These are phyloP conservation scores for Drosophila birchii DNA, from an alignment of 2,888 invertebrate genomes.

Conservation along the genomic window DNA sequence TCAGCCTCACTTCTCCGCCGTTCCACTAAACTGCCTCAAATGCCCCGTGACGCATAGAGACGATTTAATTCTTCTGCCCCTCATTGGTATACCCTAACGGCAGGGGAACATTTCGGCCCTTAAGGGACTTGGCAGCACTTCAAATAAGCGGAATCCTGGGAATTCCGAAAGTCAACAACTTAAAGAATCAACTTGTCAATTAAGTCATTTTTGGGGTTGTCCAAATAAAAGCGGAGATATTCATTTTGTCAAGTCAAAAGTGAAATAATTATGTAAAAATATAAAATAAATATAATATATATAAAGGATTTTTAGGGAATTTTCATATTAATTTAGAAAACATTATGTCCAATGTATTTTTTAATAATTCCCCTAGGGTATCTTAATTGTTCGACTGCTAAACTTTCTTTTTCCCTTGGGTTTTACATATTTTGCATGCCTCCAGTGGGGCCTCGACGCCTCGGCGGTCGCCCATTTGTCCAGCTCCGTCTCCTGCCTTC, in stretches of 20 bases:
- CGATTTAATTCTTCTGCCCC: slow-evolving; percentile 57
- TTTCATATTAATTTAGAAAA: too few species aligned
- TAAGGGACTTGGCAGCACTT: slow-evolving; percentile 11
- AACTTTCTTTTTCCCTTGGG: slow-evolving; percentile 20
- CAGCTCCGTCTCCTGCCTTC: slow-evolving; percentile 34
- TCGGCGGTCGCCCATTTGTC: slow-evolving; percentile 69
- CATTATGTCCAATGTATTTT: too few species aligned
- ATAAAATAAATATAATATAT: too few species aligned
- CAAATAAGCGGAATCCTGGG: slow-evolving; percentile 4
- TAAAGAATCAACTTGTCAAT: slow-evolving; percentile 2
- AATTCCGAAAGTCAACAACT: slow-evolving; percentile 9
- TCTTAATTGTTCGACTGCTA: background rate
- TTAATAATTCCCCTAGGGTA: slow-evolving; percentile 3
- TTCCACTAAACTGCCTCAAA: slow-evolving; percentile 61
- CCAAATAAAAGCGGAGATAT: background rate
- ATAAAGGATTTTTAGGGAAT: too few species aligned
- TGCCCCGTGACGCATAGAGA: slow-evolving; percentile 71
- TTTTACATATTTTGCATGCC: slow-evolving; percentile 57
- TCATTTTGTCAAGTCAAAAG: background rate
- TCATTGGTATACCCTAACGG: slow-evolving; percentile 17
- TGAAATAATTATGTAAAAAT: background rate
- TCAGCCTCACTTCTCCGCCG: slow-evolving; percentile 39
- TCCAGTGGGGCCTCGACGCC: slow-evolving; percentile 59
- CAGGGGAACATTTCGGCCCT: slow-evolving; percentile 2
- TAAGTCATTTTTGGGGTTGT: background rate